Evolutionary conservation across 2,113 vertebrate genomes (phyloP).

Genomic region (Puffinus mauretanicus): DNA sequence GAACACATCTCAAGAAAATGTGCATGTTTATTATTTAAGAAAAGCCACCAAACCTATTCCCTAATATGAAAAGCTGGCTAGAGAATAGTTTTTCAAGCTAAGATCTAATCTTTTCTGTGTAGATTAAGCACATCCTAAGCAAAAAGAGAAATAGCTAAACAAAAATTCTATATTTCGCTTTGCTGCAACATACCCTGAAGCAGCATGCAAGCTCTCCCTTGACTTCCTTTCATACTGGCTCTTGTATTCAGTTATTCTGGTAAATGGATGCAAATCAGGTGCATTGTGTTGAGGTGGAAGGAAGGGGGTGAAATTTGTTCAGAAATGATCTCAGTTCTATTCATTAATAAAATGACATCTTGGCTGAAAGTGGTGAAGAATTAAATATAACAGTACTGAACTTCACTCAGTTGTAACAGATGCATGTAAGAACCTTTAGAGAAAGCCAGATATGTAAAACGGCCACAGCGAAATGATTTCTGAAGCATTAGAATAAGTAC

Average conservation of each 20-base stretch:
- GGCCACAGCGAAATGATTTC: conserved; percentile 59
- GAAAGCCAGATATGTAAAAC: conserved; percentile 67
- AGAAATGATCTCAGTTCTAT: conserved; percentile 79
- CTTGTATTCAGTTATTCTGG: conserved; percentile 75
- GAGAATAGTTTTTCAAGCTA: conserved; percentile 7
- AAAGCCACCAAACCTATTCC: neutral
- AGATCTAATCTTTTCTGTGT: conserved; percentile 17
- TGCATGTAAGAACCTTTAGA: conserved; percentile 50
- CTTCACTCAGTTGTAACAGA: conserved; percentile 72
- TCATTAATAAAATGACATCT: conserved; percentile 79
- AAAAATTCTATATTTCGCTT: conserved; percentile 59
- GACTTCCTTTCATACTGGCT: conserved; percentile 73
- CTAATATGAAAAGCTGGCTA: conserved; percentile 21
- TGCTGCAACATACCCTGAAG: conserved; percentile 63
- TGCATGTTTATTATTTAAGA: neutral
- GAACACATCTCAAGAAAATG: conserved; percentile 39
- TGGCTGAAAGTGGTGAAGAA: conserved; percentile 72
- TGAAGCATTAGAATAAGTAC: conserved; percentile 61
- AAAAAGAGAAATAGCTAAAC: conserved; percentile 27
- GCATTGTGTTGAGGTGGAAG: conserved; percentile 72
- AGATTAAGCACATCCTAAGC: conserved; percentile 31
- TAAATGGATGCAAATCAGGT: conserved; percentile 80
- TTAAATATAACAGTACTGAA: conserved; percentile 73
- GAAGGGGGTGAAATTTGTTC: conserved; percentile 74
- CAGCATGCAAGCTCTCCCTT: conserved; percentile 63